Evolutionary conservation across 2,113 vertebrate species (phyloP), one percentile per base, ranked within the genome.

Genomic region (Myanophis thanlyinensis): DNA sequence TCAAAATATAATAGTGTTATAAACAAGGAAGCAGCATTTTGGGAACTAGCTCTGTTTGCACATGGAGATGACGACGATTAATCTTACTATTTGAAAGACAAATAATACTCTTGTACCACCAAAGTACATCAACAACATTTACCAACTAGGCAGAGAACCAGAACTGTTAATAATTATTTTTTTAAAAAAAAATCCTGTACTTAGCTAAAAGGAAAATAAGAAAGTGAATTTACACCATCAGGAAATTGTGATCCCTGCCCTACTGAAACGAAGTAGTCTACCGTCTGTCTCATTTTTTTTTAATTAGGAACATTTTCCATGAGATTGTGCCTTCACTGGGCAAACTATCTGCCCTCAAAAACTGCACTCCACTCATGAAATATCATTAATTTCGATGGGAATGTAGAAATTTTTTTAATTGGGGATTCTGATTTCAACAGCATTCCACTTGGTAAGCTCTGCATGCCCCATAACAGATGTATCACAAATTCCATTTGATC

Each of bases 121-220:
- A 94, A 90, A 94, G 91, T 93, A 93, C 93, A 96, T 93, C 90
- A 94, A 13, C 59, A 86, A 73, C 88, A 89, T 96, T 93, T 93
- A 90, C 92, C 95, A 95, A 49, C n/a, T 52, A 90, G 89, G 91
- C 89, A 96, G 80, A 90, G 94, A 96, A 35, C n/a, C n/a, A 73
- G 5, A 40, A 73, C n/a, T 73, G 15, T 73, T 73, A 95, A 95
- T 59, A 12, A n/a, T n/a, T n/a, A n/a, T n/a, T n/a, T n/a, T n/a
- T 44, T 89, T 62, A 2, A 18, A 47, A 18, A 88, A 88, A 54
- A 44, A 2, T 9, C 87, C 9, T 25, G 40, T 23, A 84, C 91
- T 85, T 91, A 90, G 90, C 89, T 88, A 40, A 73, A 35, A 73
- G n/a, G n/a, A 73, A 73, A 40, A 73, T 0, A 54, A 4, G 92